Base-by-base conservation (phyloP, 2,113 vertebrate species). In the Rhynchopsitta pachyrhyncha region DNA sequence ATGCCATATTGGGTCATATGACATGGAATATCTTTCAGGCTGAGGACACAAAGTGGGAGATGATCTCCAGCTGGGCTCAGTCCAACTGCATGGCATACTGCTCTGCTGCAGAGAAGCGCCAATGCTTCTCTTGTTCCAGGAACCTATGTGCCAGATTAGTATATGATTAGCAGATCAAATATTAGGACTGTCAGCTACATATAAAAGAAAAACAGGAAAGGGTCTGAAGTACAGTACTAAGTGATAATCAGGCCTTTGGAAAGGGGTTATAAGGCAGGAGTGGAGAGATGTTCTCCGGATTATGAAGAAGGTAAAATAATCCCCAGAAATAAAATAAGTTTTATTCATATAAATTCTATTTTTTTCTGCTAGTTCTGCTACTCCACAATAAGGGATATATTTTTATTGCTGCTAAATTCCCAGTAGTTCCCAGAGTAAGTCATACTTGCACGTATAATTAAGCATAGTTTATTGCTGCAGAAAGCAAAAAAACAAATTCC, bases 141-240 rank as follows among this genome's bases (percentile, higher is more conserved):
- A 80, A 76, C 7, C 11, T 5, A 1, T 78, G 42, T 78, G 27
- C 22, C 37, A 82, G 42, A 64, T 63, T 37, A 29, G 31, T 29
- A 41, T 1, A 4, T 66, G 31, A 66, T 57, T 52, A 69, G 25
- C 5, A 92, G 44, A 62, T 44, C 24, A 52, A 82, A 27, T 39
- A 23, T 37, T 22, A 69, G 49, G 59, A 25, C 31, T 91, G 50
- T 7, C 11, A 74, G 55, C 44, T 67, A 11, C 15, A 10, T 22
- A 17, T 62, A 20, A 11, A 25, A 0, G 10, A 24, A 24, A 39
- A 39, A 52, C 7, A 62, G 28, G 44, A 79, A 85, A 76, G 29
- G 14, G 11, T 55, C 29, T 15, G 24, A 86, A 59, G 20, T 71
- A 27, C 0, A 0, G 6, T 3, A 0, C 12, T 84, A 23, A 37